Conservation (phyloP, 2,888 invertebrate genomes). For the Lumbricus terrestris region DNA sequence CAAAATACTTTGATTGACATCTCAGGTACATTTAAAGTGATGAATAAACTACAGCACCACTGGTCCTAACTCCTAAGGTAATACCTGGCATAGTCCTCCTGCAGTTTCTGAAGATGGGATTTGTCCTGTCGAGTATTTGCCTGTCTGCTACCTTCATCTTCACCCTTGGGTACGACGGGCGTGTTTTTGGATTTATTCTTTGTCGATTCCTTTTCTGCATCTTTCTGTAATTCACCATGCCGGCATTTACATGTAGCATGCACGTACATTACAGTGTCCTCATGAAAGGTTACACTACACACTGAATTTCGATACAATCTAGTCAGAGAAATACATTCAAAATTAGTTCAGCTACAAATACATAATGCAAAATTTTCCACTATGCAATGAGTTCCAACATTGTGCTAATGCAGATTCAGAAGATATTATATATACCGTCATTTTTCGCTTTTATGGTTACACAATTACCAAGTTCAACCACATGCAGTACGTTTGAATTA, state of each 20-base stretch:
- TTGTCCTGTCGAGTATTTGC: background rate
- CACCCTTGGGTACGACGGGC: background rate
- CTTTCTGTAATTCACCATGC: background rate
- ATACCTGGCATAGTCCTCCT: slow-evolving; percentile 3
- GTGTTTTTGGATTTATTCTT: background rate
- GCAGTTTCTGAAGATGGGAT: background rate
- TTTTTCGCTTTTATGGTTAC: no score
- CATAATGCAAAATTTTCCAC: no score
- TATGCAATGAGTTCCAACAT: background rate
- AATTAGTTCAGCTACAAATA: background rate
- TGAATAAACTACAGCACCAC: no score
- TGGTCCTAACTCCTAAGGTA: background rate
- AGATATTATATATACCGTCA: no score
- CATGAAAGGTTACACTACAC: no score
- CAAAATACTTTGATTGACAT: no score
- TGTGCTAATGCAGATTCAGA: no score
- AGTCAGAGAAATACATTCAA: background rate
- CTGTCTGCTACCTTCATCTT: background rate
- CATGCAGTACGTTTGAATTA: no score
- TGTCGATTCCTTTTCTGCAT: slow-evolving; percentile 3
- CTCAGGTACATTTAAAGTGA: no score
- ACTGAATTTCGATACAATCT: background rate
- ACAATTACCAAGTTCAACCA: no score
- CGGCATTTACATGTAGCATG: background rate
- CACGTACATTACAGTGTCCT: background rate